These are phyloP conservation scores for Encarsia formosa DNA, from an alignment of 2,888 invertebrate genomes.

Conservation along the genomic window DNA sequence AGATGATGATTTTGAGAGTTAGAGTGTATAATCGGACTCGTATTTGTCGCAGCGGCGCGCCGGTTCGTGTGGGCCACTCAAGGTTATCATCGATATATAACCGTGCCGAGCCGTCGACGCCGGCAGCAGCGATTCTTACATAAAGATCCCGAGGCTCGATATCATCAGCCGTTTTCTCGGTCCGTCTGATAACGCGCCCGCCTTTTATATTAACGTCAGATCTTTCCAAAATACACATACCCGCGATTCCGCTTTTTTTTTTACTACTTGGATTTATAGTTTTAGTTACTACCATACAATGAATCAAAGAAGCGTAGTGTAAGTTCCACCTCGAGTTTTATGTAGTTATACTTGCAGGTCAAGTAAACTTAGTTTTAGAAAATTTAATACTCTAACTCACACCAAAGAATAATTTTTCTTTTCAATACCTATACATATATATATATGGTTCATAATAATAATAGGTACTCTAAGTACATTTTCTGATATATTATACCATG, in stretches of 20 bases:
- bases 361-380: too few relatives aligned
- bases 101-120: neutral
- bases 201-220: too few relatives aligned
- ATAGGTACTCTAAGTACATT: too few relatives aligned
- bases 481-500: too few relatives aligned
- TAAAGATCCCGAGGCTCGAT: slow-evolving; percentile 22
- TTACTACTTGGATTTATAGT: neutral
- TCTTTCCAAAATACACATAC: neutral
- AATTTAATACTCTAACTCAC: too few relatives aligned
- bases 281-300: neutral
- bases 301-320: neutral
- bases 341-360: too few relatives aligned
- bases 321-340: neutral
- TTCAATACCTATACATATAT: too few relatives aligned
- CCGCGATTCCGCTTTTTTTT: neutral
- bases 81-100: slow-evolving; percentile 21
- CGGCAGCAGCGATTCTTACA: slow-evolving; percentile 10
- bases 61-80: slow-evolving; percentile 13
- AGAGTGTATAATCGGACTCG: too few relatives aligned
- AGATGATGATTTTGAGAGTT: too few relatives aligned
- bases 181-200: neutral
- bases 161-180: neutral
- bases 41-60: slow-evolving; percentile 4
- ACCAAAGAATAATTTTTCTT: too few relatives aligned
- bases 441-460: too few relatives aligned